phyloP scores from a whole-genome alignment of 2,797 vertebrate species.

The Dryobates pubescens region DNA sequence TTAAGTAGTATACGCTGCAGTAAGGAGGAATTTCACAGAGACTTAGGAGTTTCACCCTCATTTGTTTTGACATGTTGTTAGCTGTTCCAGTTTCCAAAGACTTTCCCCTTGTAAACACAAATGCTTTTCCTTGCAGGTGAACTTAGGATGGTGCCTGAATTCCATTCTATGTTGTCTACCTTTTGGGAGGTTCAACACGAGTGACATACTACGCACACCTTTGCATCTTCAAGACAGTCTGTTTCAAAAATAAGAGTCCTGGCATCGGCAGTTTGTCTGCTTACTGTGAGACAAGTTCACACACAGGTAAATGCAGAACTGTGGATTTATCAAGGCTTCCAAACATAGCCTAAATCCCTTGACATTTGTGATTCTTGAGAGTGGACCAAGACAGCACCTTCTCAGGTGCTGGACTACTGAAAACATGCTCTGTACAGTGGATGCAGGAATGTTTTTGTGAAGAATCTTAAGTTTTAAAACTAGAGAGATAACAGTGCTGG shows the following conservation, averaged over 20 bases:
- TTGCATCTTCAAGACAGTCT: not conserved
- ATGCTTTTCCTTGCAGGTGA: not conserved
- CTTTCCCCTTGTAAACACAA: not conserved
- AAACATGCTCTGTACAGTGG: conserved; percentile 34
- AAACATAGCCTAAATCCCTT: not conserved
- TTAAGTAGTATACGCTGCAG: not conserved
- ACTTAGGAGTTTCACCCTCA: not conserved
- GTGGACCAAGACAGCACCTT: not conserved
- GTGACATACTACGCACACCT: not conserved
- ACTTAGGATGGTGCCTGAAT: accelerated
- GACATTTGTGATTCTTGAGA: not conserved
- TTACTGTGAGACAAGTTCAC: not conserved
- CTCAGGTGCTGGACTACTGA: not conserved
- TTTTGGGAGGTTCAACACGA: not conserved
- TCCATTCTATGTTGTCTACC: not conserved
- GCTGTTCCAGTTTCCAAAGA: not conserved
- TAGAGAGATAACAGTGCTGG: conserved; percentile 50
- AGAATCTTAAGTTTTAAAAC: conserved; percentile 19
- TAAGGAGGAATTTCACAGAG: not conserved
- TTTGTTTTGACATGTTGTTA: not conserved
- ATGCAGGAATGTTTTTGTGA: conserved; percentile 49
- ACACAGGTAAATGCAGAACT: not conserved
- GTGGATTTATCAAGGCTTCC: not conserved
- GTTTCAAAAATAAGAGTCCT: not conserved
- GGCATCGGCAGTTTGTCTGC: not conserved